Percentiles rank a stretch among this genome's conserved stretches.
Conservation (phyloP, 2,113 vertebrate species). For the Polyodon spathula region DNA sequence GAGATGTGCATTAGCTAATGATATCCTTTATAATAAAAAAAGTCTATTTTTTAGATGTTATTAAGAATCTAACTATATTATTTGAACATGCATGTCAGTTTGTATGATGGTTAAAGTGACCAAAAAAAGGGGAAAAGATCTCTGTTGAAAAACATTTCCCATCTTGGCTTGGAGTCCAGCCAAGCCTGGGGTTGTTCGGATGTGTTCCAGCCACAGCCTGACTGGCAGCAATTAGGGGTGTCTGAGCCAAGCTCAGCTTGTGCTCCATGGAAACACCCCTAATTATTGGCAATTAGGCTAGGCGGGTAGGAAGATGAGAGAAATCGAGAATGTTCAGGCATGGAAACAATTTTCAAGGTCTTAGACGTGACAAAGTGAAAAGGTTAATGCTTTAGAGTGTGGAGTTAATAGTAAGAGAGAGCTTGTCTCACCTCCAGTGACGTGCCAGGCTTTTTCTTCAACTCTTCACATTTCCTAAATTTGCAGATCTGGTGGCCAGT, state of each 20-base stretch:
- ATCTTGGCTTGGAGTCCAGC: constrained; percentile 63
- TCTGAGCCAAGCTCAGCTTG: constrained; percentile 70
- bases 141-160: constrained; percentile 70
- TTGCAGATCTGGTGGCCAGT: constrained; percentile 98
- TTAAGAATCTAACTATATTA: constrained; percentile 60
- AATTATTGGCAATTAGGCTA: constrained; percentile 74
- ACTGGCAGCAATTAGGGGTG: constrained; percentile 75
- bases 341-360: constrained; percentile 68
- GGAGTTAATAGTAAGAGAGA: constrained; percentile 50
- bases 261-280: constrained; percentile 67
- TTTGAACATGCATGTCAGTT: constrained; percentile 60
- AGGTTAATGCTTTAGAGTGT: constrained; percentile 68
- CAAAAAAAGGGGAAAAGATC: constrained; percentile 62
- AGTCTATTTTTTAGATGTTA: too few relatives aligned
- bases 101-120: constrained; percentile 73
- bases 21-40: too few relatives aligned
- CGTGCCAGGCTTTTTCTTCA: constrained; percentile 92
- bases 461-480: constrained; percentile 94
- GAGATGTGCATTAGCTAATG: too few relatives aligned
- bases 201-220: constrained; percentile 69
- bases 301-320: constrained; percentile 70
- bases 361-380: constrained; percentile 67
- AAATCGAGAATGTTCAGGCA: constrained; percentile 64
- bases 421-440: constrained; percentile 83
- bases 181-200: constrained; percentile 64